A percentile compares a stretch with the other conserved stretches of the same genome.
Evolutionary conservation across 2,797 vertebrate species (phyloP).

Genomic region (Pyrocephalus nanus): DNA sequence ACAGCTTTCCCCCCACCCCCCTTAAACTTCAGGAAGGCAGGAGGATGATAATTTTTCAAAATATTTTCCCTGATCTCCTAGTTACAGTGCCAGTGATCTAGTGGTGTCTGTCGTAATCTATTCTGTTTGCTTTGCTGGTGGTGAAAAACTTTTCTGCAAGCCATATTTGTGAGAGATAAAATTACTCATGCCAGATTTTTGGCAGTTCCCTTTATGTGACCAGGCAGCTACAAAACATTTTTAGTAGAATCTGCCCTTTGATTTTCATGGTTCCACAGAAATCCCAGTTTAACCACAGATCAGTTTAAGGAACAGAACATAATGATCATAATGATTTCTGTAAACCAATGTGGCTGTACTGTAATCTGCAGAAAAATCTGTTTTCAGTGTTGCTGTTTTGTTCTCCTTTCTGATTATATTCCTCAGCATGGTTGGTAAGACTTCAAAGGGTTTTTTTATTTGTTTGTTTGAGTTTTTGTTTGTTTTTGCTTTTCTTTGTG

Average conservation of each 20-base stretch:
- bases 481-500: neutral
- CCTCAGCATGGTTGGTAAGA: neutral
- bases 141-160: neutral
- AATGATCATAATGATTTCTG: neutral
- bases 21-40: neutral
- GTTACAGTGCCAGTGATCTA: neutral
- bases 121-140: neutral
- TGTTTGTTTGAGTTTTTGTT: neutral
- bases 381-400: neutral
- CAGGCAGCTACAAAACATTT: neutral
- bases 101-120: neutral
- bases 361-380: slow-evolving; percentile 27
- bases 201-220: neutral
- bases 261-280: slow-evolving; percentile 29
- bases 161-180: slow-evolving; percentile 10
- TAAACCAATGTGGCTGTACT: neutral
- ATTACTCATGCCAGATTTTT: slow-evolving; percentile 34
- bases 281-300: neutral
- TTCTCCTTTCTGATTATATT: slow-evolving; percentile 9
- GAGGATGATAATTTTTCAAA: neutral
- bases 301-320: neutral
- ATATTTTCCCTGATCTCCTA: neutral
- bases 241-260: neutral
- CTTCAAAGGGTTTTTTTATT: neutral
- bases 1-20: neutral